phyloP scores from a whole-genome alignment of 2,113 vertebrate species.

The Ammodytes dubius region DNA sequence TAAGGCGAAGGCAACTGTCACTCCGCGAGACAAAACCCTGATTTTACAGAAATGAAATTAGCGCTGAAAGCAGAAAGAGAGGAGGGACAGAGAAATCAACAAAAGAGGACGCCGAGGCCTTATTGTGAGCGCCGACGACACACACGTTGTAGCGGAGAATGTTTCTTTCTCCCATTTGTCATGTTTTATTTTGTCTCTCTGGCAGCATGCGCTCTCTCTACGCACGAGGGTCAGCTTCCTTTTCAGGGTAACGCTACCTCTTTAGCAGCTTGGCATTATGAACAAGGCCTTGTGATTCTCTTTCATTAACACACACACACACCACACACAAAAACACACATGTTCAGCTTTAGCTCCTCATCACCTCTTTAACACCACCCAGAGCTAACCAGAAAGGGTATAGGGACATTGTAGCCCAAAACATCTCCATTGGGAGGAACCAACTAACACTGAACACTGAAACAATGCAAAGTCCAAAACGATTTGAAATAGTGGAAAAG shows the following conservation, averaged over 20 bases:
- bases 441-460: too few relatives aligned
- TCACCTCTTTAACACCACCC: neutral
- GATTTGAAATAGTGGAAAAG: too few relatives aligned
- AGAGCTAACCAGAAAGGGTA: neutral
- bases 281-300: constrained; percentile 46
- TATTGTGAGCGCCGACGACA: constrained; percentile 67
- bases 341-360: neutral
- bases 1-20: constrained; percentile 77
- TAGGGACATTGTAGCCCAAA: neutral
- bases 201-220: constrained; percentile 16
- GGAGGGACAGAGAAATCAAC: constrained; percentile 68
- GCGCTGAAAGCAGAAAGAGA: constrained; percentile 65
- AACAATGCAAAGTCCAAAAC: too few relatives aligned
- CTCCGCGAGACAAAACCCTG: constrained; percentile 74
- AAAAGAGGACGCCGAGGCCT: constrained; percentile 70
- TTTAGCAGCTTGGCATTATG: constrained; percentile 45
- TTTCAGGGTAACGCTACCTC: constrained; percentile 35
- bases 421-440: too few relatives aligned
- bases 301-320: neutral
- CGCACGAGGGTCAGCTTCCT: constrained; percentile 46
- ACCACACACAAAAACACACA: neutral
- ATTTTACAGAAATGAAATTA: constrained; percentile 82
- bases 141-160: constrained; percentile 39
- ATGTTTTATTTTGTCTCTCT: constrained; percentile 36
- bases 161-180: constrained; percentile 64